phyloP scores from a whole-genome alignment of 2,797 vertebrate species.

The Sebastes taczanowskii region DNA sequence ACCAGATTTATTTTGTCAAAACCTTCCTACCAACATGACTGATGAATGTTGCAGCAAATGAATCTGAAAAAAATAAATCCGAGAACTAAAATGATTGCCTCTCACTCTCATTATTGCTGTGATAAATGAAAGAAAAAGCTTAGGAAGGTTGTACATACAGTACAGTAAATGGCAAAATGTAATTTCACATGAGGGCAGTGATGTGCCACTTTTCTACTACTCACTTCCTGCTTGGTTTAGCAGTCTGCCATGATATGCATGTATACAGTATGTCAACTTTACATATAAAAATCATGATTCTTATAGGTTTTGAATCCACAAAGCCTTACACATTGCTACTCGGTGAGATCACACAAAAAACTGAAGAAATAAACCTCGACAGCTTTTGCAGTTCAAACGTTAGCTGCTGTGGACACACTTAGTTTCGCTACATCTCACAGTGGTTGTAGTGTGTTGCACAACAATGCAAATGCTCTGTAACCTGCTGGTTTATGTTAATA shows the following conservation, averaged over 20 bases:
- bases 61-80: conserved; percentile 76
- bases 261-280: background rate
- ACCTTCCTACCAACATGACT: conserved; percentile 12
- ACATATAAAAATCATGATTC: background rate
- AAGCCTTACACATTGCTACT: background rate
- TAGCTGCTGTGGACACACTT: background rate
- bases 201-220: conserved; percentile 1
- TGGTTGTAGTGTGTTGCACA: background rate
- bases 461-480: background rate
- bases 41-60: conserved; percentile 50
- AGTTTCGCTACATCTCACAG: background rate
- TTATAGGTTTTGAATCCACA: background rate
- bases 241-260: background rate
- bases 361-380: background rate
- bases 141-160: background rate
- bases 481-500: background rate
- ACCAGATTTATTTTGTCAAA: conserved; percentile 70
- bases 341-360: background rate
- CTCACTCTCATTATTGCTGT: conserved; percentile 17
- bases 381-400: background rate
- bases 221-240: background rate
- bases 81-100: conserved; percentile 47
- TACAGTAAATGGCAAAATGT: background rate
- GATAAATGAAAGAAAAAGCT: background rate
- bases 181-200: conserved; percentile 51